Evolutionary conservation across 92 coral and sea anemone species (phyloP), one percentile per base, ranked within the genome.

Genomic region (Porites lobata): DNA sequence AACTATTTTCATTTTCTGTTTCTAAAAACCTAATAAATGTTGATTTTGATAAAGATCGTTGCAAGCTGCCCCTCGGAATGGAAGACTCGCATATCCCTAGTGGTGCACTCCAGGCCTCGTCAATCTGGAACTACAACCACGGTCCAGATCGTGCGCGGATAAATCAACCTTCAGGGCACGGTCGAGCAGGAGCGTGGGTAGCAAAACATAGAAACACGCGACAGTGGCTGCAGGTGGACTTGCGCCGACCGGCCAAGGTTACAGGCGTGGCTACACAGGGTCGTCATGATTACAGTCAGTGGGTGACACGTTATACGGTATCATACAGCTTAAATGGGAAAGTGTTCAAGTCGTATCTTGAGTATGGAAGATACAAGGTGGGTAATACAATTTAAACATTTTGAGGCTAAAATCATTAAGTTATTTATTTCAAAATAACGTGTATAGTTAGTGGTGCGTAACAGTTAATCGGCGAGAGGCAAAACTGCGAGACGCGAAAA

Each of bases 241-340:
- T 94, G 53, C 79, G 83, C 18, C 93, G 90, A 11, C 83, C 85
- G 61, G 93, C 95, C 50, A 90, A 85, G 62, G 56, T 94, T 59
- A 94, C 94, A 76, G 95, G 95, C 56, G 91, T 93, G 43, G 98
- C 92, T 50, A 92, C 98, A 22, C 98, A 94, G 87, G 98, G 98
- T 17, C 88, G 98, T 4, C 85, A 90, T 20, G 92, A 75, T 24
- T 77, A 69, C 24, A 52, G 78, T 61, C 95, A 94, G 19, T 94
- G 93, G 89, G 95, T 92, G 57, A 90, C 83, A 65, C 80, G 72
- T 8, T 94, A 78, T 77, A 84, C 82, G 24, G 87, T 92, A 18
- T 58, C 77, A 5, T 76, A 92, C 79, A 79, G 94, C 38, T 17
- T 73, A 32, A 73, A 87, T 71, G 94, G 94, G 12, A 79, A 65